Conservation (phyloP, 2,113 vertebrate genomes). For the Peucedramus taeniatus region DNA sequence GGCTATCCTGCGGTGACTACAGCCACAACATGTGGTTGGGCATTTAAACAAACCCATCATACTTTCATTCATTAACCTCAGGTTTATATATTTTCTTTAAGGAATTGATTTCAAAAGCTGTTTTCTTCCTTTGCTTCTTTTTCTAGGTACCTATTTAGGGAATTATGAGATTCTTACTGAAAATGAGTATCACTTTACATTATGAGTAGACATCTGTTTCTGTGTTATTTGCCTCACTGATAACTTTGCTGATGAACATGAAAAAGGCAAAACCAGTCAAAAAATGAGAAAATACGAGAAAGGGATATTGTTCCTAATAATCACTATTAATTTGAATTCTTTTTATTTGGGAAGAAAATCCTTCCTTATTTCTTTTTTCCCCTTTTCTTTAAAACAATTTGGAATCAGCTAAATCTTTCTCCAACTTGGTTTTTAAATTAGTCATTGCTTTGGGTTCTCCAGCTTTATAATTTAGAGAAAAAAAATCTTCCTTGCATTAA, state of each 20-base stretch:
- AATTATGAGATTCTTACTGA: neutral
- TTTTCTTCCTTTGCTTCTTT: neutral
- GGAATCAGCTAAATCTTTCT: neutral
- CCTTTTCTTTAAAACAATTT: neutral
- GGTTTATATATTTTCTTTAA: neutral
- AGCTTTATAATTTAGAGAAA: neutral
- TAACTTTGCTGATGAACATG: neutral
- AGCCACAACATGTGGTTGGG: neutral
- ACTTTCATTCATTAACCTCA: neutral
- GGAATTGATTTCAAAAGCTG: neutral
- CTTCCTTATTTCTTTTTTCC: neutral
- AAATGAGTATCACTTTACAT: neutral
- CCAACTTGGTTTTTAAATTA: neutral
- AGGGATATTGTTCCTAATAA: neutral
- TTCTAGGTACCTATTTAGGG: neutral
- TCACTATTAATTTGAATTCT: neutral
- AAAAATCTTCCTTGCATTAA: constrained; percentile 3
- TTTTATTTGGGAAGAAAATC: neutral
- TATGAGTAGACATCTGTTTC: neutral
- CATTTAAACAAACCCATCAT: neutral
- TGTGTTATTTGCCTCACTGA: neutral
- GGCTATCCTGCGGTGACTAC: neutral
- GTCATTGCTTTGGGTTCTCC: neutral
- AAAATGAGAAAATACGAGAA: neutral
- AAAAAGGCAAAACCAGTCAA: neutral